These are phyloP conservation scores for Psittacula echo DNA, from an alignment of 2,797 vertebrate genomes.

Conservation along the genomic window DNA sequence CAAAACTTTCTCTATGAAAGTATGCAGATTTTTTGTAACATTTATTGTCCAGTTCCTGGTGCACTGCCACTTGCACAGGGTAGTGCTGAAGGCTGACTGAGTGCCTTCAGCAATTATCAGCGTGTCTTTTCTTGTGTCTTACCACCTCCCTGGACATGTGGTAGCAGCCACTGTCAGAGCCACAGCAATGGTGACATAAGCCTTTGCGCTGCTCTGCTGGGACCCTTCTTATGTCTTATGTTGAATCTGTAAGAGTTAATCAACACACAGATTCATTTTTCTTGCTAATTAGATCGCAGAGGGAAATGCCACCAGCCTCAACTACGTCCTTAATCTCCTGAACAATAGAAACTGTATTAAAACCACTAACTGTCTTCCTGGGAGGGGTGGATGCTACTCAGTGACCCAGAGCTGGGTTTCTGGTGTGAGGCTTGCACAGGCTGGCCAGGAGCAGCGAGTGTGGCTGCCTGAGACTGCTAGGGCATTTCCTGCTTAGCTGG, in stretches of 20 bases:
- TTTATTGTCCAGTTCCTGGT: background rate
- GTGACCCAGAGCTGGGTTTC: background rate
- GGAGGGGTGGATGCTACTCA: background rate
- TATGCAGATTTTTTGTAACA: background rate
- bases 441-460: rapidly evolving
- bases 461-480: rapidly evolving
- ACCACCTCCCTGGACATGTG: background rate
- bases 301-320: background rate
- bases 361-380: background rate
- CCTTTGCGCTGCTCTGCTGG: background rate
- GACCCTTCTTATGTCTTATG: background rate
- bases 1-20: background rate
- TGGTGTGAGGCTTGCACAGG: rapidly evolving
- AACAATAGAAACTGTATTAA: slow-evolving; percentile 8
- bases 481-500: background rate
- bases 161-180: background rate
- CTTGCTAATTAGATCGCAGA: slow-evolving; percentile 6
- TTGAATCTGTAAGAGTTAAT: slow-evolving; percentile 22
- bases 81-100: background rate
- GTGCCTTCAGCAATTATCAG: background rate
- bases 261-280: background rate
- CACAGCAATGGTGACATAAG: background rate
- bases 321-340: background rate
- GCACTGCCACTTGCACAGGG: background rate
- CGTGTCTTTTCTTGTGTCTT: background rate